Base-by-base conservation (phyloP, 2,797 vertebrate genomes). In the Micropoecilia bifurca region DNA sequence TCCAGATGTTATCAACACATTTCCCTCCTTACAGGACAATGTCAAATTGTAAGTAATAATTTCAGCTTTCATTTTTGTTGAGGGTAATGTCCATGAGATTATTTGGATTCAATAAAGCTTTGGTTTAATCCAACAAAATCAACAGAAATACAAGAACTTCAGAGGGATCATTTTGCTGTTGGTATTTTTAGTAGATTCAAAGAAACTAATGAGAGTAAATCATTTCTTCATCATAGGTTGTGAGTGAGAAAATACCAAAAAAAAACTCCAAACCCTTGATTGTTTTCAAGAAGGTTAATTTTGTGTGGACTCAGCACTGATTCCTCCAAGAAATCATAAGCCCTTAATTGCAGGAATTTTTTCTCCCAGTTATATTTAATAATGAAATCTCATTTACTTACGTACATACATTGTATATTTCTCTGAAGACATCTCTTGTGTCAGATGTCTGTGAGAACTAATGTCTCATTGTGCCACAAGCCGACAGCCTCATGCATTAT, bases 11-110 rank as follows among this genome's bases (percentile, higher is more conserved):
- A 96, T 97, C 82, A 75, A 76, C 1, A 81, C 80, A 73, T 77
- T 97, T 47, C 96, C 96, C 5, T 36, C 83, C 0, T 73, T 94
- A 71, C 93, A 95, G 86, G 85, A 84, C 85, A 88, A 90, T 83
- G 3, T 39, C 47, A 82, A 84, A 22, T 92, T 95, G 96, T 96
- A 87, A 93, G 95, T 91, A n/a, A 76, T 69, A 47, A 22, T 25
- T 45, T 45, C 25, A 45, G 25, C 10, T 45, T 25, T 45, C 41
- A 71, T 69, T 69, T 13, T n/a, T 7, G 43, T 25, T 69, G 2
- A n/a, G 66, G 41, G 36, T 25, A 69, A 43, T 69, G 39, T 25
- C 43, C 41, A 45, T 28, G 12, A 28, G n/a, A 71, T 16, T 33
- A 13, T 45, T 71, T 71, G 22, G 22, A 71, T n/a, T 45, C 13